Base-by-base conservation (phyloP, 2,888 invertebrate genomes). In the Orchestes rusci region DNA sequence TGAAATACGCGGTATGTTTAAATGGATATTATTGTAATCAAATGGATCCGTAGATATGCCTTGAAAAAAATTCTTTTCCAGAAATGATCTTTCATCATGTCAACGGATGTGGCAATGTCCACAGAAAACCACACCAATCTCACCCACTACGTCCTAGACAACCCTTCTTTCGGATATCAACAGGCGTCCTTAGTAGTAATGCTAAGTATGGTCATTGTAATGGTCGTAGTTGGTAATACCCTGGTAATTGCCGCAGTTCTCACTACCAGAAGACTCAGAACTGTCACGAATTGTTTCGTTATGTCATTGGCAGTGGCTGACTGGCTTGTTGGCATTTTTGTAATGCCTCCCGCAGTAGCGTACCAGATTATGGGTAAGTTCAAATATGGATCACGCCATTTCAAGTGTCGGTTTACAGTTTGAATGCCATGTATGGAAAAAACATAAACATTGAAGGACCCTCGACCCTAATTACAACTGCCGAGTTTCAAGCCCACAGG, bases 261-360 rank as follows among this genome's bases (percentile, higher is more conserved):
- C 56, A 89, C 89, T 1, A 88, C 89, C 0, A 79, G 86, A 54
- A 76, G 92, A 53, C 72, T 96, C 52, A 76, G 94, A 53, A 93
- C 93, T 0, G 91, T 94, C 20, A 95, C 94, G 36, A 95, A 96
- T 65, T 90, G 92, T 63, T 93, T 95, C 69, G 93, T 96, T 52
- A 91, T 92, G 61, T 94, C 93, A 39, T 71, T 96, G 63, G 95
- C 95, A 0, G 84, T 85, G 0, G 94, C 95, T 33, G 96, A 96
- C 73, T 77, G 94, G 66, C 68, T 93, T 53, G 92, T 96, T 3
- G 96, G 94, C 1, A 80, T 93, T 20, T 87, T 91, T 59, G 94
- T 96, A 0, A 87, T 96, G 84, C 95, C 95, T 2, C 92, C 92
- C 34, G 92, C 93, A n/a, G 89, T 93, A 28, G 84, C 88, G 45